Conservation (phyloP, 2,888 invertebrate genomes). For the Auanema sp. region DNA sequence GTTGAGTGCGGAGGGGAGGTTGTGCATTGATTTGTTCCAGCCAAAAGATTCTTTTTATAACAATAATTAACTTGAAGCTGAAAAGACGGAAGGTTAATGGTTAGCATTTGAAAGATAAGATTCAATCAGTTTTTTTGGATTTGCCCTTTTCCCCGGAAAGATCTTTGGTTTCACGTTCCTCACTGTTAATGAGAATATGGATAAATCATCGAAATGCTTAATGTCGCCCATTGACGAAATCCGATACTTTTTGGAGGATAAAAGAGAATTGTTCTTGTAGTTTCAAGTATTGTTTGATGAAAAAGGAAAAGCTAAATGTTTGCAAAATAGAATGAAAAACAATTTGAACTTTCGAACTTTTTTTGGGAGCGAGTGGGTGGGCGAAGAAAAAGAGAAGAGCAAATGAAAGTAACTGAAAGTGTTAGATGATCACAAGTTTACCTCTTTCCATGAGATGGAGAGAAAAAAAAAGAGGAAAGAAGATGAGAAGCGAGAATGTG, state of each 20-base stretch:
- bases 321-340: too few species aligned
- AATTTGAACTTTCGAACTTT: too few species aligned
- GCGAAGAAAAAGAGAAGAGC: too few species aligned
- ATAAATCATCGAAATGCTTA: not conserved
- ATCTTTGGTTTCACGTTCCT: not conserved
- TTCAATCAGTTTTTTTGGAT: not conserved
- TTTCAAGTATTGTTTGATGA: too few species aligned
- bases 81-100: not conserved
- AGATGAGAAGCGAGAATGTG: too few species aligned
- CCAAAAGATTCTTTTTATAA: conserved; percentile 5
- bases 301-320: too few species aligned
- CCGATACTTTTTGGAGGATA: conserved; percentile 11
- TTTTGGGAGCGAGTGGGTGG: too few species aligned
- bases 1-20: conserved; percentile 54
- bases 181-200: not conserved
- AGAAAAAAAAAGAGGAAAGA: too few species aligned
- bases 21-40: conserved; percentile 4
- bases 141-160: not conserved
- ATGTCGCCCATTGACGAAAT: conserved; percentile 9
- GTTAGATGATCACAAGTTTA: too few species aligned
- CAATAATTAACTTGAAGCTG: conserved; percentile 3
- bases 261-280: conserved; percentile 2
- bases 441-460: too few species aligned
- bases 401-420: too few species aligned
- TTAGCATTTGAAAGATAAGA: conserved; percentile 4